Evolutionary conservation across 2,888 invertebrate species (phyloP).

Genomic region (Stramonita haemastoma): DNA sequence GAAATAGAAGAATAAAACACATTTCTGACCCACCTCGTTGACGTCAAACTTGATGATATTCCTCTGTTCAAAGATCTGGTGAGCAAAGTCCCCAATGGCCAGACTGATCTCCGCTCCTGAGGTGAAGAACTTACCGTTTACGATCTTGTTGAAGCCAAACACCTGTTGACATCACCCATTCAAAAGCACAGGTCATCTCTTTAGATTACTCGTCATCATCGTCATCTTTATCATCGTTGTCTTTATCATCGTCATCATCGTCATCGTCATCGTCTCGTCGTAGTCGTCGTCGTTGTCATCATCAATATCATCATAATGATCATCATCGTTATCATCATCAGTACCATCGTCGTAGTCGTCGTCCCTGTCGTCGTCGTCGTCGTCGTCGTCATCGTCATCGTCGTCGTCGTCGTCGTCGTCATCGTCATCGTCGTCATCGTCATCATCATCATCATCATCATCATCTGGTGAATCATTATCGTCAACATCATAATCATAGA

Average conservation of each 20-base stretch:
- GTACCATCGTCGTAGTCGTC: too few species aligned
- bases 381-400: not conserved
- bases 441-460: not conserved
- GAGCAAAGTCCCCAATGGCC: not conserved
- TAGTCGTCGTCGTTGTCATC: too few species aligned
- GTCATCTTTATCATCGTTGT: too few species aligned
- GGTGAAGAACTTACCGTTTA: not conserved
- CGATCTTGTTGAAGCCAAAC: not conserved
- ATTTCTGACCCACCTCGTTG: not conserved
- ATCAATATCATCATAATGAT: too few species aligned
- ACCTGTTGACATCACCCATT: not conserved
- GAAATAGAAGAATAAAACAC: too few species aligned
- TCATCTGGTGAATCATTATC: not conserved
- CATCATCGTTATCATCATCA: too few species aligned
- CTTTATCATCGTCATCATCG: too few species aligned
- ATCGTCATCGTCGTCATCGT: not conserved
- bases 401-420: not conserved
- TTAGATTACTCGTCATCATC: too few species aligned
- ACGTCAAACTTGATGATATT: slow-evolving; percentile 11
- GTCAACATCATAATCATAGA: not conserved
- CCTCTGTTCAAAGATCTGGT: not conserved
- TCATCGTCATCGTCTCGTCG: too few species aligned
- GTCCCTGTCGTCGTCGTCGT: too few species aligned
- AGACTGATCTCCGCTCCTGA: not conserved
- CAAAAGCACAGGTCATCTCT: too few species aligned